phyloP scores from a whole-genome alignment of 2,888 invertebrate species.

The Polymixis flavicincta region DNA sequence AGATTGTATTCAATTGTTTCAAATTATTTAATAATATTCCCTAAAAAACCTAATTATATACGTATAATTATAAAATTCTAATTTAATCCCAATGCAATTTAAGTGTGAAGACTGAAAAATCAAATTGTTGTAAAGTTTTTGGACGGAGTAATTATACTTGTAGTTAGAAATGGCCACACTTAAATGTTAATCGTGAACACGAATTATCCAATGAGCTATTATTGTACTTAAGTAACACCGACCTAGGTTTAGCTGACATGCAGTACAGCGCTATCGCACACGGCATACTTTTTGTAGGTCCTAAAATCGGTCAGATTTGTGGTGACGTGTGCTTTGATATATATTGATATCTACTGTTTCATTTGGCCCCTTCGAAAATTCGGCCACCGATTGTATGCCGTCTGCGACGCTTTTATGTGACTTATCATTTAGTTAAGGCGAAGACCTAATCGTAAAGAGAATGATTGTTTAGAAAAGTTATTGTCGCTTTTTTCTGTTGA shows the following conservation, averaged over 20 bases:
- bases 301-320: neutral
- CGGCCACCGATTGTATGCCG: neutral
- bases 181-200: conserved; percentile 72
- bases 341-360: neutral
- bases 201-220: conserved; percentile 75
- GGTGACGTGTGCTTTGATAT: neutral
- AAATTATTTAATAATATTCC: conserved; percentile 38
- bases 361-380: neutral
- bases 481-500: conserved; percentile 75
- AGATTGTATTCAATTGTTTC: conserved; percentile 57
- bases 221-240: conserved; percentile 71
- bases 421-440: conserved; percentile 57
- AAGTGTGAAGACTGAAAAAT: conserved; percentile 69
- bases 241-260: conserved; percentile 70
- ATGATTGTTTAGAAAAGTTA: conserved; percentile 63
- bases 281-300: conserved; percentile 7
- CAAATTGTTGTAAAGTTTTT: conserved; percentile 65
- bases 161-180: conserved; percentile 69
- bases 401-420: conserved; percentile 16
- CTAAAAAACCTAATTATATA: conserved; percentile 36
- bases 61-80: conserved; percentile 48
- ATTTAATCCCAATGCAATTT: conserved; percentile 66
- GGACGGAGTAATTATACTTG: conserved; percentile 69
- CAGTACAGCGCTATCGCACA: conserved; percentile 29
- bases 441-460: conserved; percentile 49